Percentiles rank a stretch among this genome's conserved stretches.
Evolutionary conservation across 2,113 vertebrate species (phyloP).

Genomic region (Malaclemys terrapin): DNA sequence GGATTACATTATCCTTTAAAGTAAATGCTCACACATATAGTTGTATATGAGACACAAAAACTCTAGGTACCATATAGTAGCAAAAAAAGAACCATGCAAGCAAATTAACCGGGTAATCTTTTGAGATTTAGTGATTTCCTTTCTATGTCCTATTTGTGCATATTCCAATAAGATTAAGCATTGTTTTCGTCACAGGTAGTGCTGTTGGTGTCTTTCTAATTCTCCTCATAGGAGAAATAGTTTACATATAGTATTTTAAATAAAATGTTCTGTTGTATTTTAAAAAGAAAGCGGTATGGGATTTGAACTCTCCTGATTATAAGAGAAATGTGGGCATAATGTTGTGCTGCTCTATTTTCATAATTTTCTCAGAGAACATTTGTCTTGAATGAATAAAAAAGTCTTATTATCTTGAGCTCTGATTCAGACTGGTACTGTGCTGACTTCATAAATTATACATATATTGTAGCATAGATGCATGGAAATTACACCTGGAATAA

Average conservation of each 20-base stretch:
- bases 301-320: not conserved
- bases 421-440: not conserved
- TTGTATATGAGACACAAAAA: not conserved
- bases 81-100: not conserved
- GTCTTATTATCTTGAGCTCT: not conserved
- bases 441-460: not conserved
- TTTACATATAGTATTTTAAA: not conserved
- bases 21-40: not conserved
- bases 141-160: not conserved
- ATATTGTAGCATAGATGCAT: not conserved
- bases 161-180: not conserved
- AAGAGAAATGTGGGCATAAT: fast-evolving
- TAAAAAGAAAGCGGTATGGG: not conserved
- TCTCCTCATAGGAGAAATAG: not conserved
- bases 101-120: not conserved
- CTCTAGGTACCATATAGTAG: not conserved
- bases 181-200: not conserved
- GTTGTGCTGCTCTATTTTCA: not conserved
- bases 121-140: not conserved
- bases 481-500: not conserved
- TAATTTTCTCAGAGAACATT: not conserved
- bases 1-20: not conserved
- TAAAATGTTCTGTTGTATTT: not conserved
- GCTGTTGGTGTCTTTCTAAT: not conserved
- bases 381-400: not conserved